phyloP scores from a whole-genome alignment of 1,140 invertebrate species.

The Bombus turneri region DNA sequence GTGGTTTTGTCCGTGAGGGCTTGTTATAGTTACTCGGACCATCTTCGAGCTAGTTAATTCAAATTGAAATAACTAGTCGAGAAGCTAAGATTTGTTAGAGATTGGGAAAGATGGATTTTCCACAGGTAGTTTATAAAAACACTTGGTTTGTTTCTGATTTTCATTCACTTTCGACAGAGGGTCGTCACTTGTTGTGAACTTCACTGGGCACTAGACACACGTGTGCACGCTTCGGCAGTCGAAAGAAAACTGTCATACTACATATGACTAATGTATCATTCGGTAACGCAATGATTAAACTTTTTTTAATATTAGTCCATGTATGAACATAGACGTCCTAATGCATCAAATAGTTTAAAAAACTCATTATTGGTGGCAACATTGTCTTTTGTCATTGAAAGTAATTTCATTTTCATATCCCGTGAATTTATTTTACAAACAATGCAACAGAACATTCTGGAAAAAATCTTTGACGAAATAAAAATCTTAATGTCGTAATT shows the following conservation, averaged over 20 bases:
- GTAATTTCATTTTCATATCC: not conserved
- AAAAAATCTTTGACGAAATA: not conserved
- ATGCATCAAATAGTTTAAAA: slow-evolving; percentile 18
- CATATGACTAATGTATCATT: slow-evolving; percentile 41
- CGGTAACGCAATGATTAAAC: slow-evolving; percentile 7
- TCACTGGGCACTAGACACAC: too few relatives aligned
- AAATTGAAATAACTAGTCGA: too few relatives aligned
- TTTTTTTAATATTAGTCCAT: not conserved
- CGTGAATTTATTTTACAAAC: not conserved
- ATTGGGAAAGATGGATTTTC: too few relatives aligned
- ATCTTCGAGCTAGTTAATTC: too few relatives aligned
- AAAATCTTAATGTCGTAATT: not conserved
- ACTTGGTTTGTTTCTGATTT: too few relatives aligned
- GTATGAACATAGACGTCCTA: not conserved
- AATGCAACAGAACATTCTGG: not conserved
- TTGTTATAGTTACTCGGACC: too few relatives aligned
- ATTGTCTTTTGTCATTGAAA: not conserved
- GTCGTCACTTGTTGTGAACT: too few relatives aligned
- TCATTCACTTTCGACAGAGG: too few relatives aligned
- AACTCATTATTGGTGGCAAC: not conserved
- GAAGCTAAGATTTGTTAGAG: too few relatives aligned
- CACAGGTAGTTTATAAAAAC: too few relatives aligned
- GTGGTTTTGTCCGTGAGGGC: too few relatives aligned
- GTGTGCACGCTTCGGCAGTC: too few relatives aligned
- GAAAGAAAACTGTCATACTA: slow-evolving; percentile 41